Base-by-base conservation (phyloP, 2,797 vertebrate genomes). In the Microcaecilia unicolor region DNA sequence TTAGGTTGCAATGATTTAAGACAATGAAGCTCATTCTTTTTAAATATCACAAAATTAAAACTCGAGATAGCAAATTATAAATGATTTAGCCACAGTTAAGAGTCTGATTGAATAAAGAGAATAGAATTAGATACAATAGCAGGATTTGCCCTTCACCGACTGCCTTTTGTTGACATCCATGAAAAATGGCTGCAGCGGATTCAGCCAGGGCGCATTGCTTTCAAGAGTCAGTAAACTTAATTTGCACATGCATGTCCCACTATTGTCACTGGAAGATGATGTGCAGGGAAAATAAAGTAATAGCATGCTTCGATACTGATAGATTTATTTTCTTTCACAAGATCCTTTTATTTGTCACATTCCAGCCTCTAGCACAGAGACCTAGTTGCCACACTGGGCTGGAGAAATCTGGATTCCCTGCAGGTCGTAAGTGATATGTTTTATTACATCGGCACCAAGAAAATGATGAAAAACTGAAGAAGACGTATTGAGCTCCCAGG, bases 171-270 rank as follows among this genome's bases (percentile, higher is more conserved):
- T 72, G 67, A 77, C 66, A 70, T 71, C 48, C 51, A 67, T 78
- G 66, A 75, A 71, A 77, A 78, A 76, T 73, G 61, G 47, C 64
- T 36, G 41, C 58, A 67, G 73, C 75, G 70, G 58, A 64, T 66
- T 74, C 61, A 46, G 57, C 41, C 37, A 58, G 57, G 70, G 74
- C 58, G 62, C 68, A 74, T 71, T 69, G 48, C 61, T 64, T 67
- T 64, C 69, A 37, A 37, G 60, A 70, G 62, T 68, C 58, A 62
- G 60, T 70, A 72, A 79, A 78, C 71, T 60, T 78, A 76, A 73
- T 75, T 68, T 64, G 57, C 66, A 46, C 48, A 27, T 45, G 45
- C 66, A 55, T 33, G 59, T 55, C 17, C n/a, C 41, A 59, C 38
- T 27, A 67, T 12, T n/a, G n/a, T n/a, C n/a, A n/a, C n/a, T n/a